phyloP scores from a whole-genome alignment of 2,797 vertebrate genomes.

The Argentina silus region DNA sequence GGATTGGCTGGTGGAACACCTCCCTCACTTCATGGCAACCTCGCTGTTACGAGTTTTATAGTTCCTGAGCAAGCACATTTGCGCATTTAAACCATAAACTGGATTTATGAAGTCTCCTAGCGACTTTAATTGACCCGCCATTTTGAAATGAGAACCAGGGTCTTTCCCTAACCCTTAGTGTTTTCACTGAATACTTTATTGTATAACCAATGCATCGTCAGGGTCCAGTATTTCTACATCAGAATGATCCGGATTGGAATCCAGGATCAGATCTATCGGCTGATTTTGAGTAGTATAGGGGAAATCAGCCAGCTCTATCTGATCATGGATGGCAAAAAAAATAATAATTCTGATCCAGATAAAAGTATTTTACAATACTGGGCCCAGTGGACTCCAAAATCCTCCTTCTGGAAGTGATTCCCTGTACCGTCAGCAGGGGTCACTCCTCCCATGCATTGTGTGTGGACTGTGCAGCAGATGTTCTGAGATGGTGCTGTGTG shows the following conservation, averaged over 20 bases:
- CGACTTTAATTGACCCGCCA: background rate
- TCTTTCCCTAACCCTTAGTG: background rate
- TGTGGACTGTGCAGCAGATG: conserved; percentile 2
- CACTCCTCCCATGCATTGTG: conserved; percentile 61
- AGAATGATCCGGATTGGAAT: no score
- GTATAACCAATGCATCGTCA: no score
- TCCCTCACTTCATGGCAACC: background rate
- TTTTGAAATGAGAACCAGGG: background rate
- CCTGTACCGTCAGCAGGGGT: conserved; percentile 69
- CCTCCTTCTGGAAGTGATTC: background rate
- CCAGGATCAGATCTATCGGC: no score
- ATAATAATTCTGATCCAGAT: no score
- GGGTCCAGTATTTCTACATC: no score
- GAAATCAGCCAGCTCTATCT: no score
- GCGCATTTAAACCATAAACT: conserved; percentile 13
- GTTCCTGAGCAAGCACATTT: conserved; percentile 8
- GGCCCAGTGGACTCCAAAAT: no score
- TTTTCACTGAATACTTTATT: no score
- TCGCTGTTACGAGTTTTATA: conserved; percentile 5
- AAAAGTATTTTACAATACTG: no score
- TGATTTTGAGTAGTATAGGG: no score
- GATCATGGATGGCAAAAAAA: no score
- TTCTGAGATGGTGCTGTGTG: conserved; percentile 5
- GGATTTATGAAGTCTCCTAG: conserved; percentile 11
- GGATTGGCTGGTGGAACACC: background rate